Conservation (phyloP, 2,888 invertebrate genomes). For the Acanthosepion lycidas region DNA sequence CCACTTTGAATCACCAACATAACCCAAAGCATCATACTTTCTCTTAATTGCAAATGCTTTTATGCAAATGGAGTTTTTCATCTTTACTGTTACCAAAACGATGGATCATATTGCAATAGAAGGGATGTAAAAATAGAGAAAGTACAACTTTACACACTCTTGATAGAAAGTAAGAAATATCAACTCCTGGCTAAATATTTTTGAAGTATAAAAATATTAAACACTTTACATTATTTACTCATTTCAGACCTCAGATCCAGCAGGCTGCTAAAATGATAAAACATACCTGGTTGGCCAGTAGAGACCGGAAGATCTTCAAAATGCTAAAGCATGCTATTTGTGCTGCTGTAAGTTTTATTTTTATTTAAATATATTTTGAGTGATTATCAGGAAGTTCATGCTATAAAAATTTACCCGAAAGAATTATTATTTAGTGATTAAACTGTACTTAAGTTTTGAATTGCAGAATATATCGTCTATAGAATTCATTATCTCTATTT, state of each 20-base stretch:
- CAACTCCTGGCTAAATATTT: too few species aligned
- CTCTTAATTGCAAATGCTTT: too few species aligned
- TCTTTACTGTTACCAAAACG: too few species aligned
- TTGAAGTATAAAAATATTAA: too few species aligned
- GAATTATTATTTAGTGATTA: not conserved
- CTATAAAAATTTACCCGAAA: not conserved
- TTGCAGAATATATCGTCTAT: not conserved
- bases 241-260: slow-evolving; percentile 40
- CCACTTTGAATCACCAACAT: too few species aligned
- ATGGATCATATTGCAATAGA: too few species aligned
- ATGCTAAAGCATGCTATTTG: slow-evolving; percentile 74
- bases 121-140: too few species aligned
- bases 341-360: slow-evolving; percentile 70
- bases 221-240: not conserved
- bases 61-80: too few species aligned
- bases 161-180: too few species aligned
- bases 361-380: not conserved
- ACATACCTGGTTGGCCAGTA: slow-evolving; percentile 71
- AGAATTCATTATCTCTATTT: too few species aligned
- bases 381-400: not conserved
- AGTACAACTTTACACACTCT: too few species aligned
- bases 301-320: slow-evolving; percentile 73
- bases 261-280: slow-evolving; percentile 71
- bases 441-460: not conserved
- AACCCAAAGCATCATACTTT: too few species aligned